Conservation (phyloP, 1,140 invertebrate genomes). For the Dufourea novaeangliae region DNA sequence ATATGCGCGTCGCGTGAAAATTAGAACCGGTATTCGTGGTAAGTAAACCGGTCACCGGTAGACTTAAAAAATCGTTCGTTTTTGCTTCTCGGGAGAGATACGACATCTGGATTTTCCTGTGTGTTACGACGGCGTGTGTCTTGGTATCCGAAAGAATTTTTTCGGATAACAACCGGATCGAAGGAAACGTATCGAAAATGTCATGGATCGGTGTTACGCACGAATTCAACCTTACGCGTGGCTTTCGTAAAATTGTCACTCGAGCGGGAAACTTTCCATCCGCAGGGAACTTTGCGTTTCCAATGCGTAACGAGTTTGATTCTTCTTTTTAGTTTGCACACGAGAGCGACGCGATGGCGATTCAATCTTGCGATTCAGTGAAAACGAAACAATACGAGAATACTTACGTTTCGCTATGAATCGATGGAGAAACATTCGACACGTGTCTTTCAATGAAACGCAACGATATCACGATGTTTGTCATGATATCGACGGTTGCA, state of each 20-base stretch:
- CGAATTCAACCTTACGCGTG: background rate
- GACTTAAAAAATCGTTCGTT: background rate
- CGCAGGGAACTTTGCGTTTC: background rate
- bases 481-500: background rate
- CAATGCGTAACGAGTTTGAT: no score
- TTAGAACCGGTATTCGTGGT: conserved; percentile 3
- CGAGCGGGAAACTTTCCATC: background rate
- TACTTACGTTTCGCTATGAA: no score
- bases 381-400: no score
- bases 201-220: conserved; percentile 8
- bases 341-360: no score
- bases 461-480: no score
- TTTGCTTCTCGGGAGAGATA: background rate
- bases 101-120: conserved; percentile 2
- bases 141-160: background rate
- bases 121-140: background rate
- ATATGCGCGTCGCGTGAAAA: conserved; percentile 22
- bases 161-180: background rate
- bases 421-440: no score
- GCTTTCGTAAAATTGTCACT: conserved; percentile 4
- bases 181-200: conserved; percentile 18
- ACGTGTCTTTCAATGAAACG: no score
- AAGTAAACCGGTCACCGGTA: conserved; percentile 7
- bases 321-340: no score
- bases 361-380: no score